Evolutionary conservation across 2,888 invertebrate species (phyloP), one percentile per base, ranked within the genome.

Genomic region (Dicyrtoma fusca): DNA sequence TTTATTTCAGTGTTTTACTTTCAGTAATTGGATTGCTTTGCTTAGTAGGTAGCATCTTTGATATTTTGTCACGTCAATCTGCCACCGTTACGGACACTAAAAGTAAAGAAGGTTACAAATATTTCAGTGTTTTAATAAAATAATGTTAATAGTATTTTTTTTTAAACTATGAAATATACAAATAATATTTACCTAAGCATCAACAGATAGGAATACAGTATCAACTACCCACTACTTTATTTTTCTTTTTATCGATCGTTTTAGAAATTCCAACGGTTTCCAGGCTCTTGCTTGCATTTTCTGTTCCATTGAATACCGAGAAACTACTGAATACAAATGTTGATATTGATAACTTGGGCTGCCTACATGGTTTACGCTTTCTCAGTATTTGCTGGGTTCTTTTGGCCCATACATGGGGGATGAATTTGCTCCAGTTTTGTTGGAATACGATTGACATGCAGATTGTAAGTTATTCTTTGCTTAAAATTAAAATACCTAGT

Each of bases 41-140:
- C 62, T 84, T 89, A 5, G 87, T 87, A 78, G 86, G 87, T 69
- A 90, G 34, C 34, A 3, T 34, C 8, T 34, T 34, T 34, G 34
- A 34, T 34, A 34, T 34, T 34, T 5, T 34, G 34, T 8, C 8
- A 3, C 34, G 34, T 34, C 34, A 34, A 34, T 8, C 4, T 3
- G 34, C 3, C 8, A n/a, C n/a, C n/a, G n/a, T n/a, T n/a, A n/a
- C n/a, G n/a, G 34, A 34, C 8, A 34, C 8, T 34, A 34, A 34
- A 34, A 34, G 34, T 34, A 34, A 8, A 34, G 8, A 3, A 34
- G 34, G 34, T 34, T 34, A 34, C 34, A 34, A 3, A 34, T 8
- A 34, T 34, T 34, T 34, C 8, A 34, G 34, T 34, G 34, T 34
- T 34, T 34, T 8, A 34, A 34, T 34, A 34, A 5, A 5, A 5